Evolutionary conservation across 2,797 vertebrate species (phyloP).

Genomic region (Diplodus puntazzo): DNA sequence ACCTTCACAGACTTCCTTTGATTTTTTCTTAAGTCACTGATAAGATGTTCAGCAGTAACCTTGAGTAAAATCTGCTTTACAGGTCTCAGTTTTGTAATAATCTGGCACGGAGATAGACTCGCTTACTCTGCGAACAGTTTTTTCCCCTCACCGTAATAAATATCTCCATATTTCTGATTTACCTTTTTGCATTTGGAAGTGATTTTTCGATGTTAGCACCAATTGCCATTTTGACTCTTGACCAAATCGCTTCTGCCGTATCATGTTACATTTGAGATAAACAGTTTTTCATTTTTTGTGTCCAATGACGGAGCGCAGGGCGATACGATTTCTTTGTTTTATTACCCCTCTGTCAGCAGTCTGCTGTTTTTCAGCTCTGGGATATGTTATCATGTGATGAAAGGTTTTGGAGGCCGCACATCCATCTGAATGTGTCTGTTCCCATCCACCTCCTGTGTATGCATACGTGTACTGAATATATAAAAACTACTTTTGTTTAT

Average conservation of each 20-base stretch:
- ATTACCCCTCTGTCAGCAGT: constrained; percentile 42
- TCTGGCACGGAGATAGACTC: neutral
- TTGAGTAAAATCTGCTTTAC: constrained; percentile 23
- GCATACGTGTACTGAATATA: neutral
- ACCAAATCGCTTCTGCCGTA: neutral
- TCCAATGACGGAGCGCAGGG: constrained; percentile 25
- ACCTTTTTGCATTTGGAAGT: neutral
- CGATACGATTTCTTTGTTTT: constrained; percentile 40
- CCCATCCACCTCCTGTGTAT: neutral
- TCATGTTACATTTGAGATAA: constrained; percentile 19
- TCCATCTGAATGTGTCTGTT: constrained; percentile 13
- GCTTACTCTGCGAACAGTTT: neutral
- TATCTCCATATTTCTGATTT: neutral
- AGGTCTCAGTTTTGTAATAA: neutral
- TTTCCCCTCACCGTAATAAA: neutral
- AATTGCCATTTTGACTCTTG: neutral
- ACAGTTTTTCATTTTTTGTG: constrained; percentile 21
- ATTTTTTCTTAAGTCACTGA: constrained; percentile 34
- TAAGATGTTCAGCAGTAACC: constrained; percentile 14
- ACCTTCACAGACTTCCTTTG: neutral
- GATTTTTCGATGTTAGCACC: neutral
- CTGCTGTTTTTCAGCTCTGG: constrained; percentile 26
- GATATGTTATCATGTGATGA: constrained; percentile 24
- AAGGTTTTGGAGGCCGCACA: neutral
- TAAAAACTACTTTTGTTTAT: too few species aligned